A percentile compares a stretch with the other conserved stretches of the same genome.
phyloP scores from a whole-genome alignment of 2,113 vertebrate genomes.

The Sciurus niger region DNA sequence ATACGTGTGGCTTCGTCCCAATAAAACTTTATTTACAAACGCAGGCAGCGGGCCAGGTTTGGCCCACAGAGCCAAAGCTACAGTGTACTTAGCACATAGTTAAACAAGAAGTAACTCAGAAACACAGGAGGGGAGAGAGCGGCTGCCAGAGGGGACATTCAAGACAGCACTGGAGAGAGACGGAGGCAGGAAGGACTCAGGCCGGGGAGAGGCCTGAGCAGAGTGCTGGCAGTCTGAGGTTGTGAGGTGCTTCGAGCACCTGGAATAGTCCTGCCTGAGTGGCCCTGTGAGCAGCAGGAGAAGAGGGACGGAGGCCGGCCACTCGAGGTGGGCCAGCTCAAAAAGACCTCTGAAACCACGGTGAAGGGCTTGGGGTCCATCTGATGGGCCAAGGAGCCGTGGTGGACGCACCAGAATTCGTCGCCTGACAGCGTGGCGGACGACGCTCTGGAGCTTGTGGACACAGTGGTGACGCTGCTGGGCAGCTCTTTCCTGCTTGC shows the following conservation, averaged over 20 bases:
- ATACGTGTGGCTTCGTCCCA: background rate
- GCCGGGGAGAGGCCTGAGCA: background rate
- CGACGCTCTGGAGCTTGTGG: background rate
- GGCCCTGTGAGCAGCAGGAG: rapidly evolving
- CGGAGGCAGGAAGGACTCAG: background rate
- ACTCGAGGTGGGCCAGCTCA: background rate
- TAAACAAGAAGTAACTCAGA: background rate
- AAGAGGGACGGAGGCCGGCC: no score
- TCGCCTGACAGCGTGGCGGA: background rate
- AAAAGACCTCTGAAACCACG: background rate
- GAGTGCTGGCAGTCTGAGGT: rapidly evolving
- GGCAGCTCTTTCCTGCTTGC: background rate
- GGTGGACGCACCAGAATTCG: rapidly evolving
- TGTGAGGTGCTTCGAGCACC: background rate
- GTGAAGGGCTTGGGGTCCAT: background rate
- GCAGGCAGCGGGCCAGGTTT: background rate
- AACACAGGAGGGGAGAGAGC: background rate
- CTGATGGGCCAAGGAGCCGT: background rate
- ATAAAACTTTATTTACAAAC: slow-evolving; percentile 61
- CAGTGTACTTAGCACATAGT: background rate
- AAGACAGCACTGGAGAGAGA: background rate
- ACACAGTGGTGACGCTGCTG: background rate
- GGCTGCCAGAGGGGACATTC: background rate
- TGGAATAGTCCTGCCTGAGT: rapidly evolving
- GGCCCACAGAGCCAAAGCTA: background rate